phyloP scores from a whole-genome alignment of 2,888 invertebrate species.

The Amphiduros pacificus region DNA sequence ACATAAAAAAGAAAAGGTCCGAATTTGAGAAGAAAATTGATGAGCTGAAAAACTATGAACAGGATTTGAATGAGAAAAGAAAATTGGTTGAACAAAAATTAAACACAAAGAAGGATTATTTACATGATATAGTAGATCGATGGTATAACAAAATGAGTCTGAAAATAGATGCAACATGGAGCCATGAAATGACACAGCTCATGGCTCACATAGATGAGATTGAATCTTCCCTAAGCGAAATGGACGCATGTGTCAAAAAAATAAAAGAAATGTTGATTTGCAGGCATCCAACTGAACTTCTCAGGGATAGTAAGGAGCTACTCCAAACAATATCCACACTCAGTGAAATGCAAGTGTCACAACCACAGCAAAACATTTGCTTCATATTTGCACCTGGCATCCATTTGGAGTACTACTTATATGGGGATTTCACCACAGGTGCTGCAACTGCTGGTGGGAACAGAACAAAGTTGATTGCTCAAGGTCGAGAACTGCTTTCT shows the following conservation, averaged over 20 bases:
- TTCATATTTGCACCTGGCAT: neutral
- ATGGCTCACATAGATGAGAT: neutral
- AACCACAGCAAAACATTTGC: no score
- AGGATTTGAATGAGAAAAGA: neutral
- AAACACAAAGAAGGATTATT: neutral
- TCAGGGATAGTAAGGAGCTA: neutral
- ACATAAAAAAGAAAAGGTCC: neutral
- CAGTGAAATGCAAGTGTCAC: neutral
- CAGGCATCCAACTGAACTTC: no score
- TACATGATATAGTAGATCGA: neutral
- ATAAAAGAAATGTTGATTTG: neutral
- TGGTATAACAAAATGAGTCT: neutral
- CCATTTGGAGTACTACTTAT: no score
- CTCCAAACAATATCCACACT: neutral
- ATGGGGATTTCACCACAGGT: conserved; percentile 2
- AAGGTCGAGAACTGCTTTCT: conserved; percentile 1
- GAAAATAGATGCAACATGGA: neutral
- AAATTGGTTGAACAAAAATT: neutral
- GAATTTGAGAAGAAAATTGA: neutral
- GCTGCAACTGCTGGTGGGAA: neutral
- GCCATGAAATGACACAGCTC: neutral
- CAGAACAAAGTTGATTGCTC: neutral
- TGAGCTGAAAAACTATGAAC: neutral
- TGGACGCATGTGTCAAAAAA: neutral
- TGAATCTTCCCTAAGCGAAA: neutral